Base-by-base conservation (phyloP, 2,797 vertebrate genomes). In the Momotus momota region DNA sequence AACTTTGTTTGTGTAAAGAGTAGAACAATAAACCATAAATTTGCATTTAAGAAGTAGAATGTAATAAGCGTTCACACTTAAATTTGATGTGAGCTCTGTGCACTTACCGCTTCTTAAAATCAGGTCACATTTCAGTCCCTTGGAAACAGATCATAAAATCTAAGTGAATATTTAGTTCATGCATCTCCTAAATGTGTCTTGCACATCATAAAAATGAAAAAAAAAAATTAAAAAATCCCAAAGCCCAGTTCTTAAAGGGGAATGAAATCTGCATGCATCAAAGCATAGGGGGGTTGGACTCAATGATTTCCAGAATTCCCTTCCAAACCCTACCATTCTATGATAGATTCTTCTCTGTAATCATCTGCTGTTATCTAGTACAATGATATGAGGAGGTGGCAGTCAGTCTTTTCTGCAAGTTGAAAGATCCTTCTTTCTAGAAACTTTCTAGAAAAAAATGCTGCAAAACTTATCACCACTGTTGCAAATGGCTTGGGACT, bases 51-150 rank as follows among this genome's bases (percentile, higher is more conserved):
- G 58, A 81, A 96, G 55, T n/a, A 70, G 20, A 43, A 88, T 18
- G 43, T 66, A 87, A 48, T 91, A 96, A 94, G 70, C 64, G 65
- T 91, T 81, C 77, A 90, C 66, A 62, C 82, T 90, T 94, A 93
- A 91, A 86, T 81, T 96, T 94, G 58, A 95, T 62, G 35, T 58
- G 58, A 95, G 51, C 12, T 90, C 51, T 62, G 57, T 62, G 33
- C n/a, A 21, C 35, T 71, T 93, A 87, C 17, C 91, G 46, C 66
- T 86, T 70, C 77, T 88, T 66, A 81, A 86, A 35, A 64, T 93
- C 55, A 49, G 80, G 58, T 27, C 85, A 86, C 69, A 73, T 77
- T 93, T 90, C 69, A 81, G 62, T 38, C 54, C 66, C 51, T 73
- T 40, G 16, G 69, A 93, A 62, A 88, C 62, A 84, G 55, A 71